Evolutionary conservation across 2,113 vertebrate genomes (phyloP), one percentile per base, ranked within the genome.

Genomic region (Macrotus californicus): DNA sequence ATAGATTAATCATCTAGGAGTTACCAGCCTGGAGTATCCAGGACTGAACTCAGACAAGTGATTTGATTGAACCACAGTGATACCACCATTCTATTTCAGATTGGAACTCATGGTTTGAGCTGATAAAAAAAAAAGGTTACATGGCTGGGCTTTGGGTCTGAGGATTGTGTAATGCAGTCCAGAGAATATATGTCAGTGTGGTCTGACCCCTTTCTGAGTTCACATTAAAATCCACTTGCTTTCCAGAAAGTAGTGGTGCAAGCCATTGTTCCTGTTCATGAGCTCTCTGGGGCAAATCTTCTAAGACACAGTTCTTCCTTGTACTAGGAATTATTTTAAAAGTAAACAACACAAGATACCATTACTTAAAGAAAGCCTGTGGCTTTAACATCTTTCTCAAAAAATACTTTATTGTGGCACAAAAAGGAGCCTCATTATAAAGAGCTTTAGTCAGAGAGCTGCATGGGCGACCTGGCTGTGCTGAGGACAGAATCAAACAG

Each of bases 171-270:
- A 95, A 97, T 46, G 24, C 79, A 89, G 95, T 97, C 94, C 93
- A 97, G 70, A 96, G 97, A 97, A 97, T 95, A 66, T 96, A 97
- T 96, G 90, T 97, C 96, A 96, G 66, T 97, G 95, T 94, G 94
- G 96, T 95, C 96, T 97, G 94, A 97, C 94, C 97, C 90, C 81
- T 97, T 81, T 64, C 83, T 72, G 90, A 85, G 97, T 96, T 97
- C 96, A 96, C 86, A 97, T 46, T 73, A 85, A 96, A 97, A 94
- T 95, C 87, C 76, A 94, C 93, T 89, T 81, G 90, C 92, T 96
- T 97, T 97, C 96, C 95, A 98, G 95, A 97, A 96, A 97, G 91
- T 26, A 80, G 79, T 94, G 77, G 87, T 56, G 26, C 61, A 97
- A 94, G 92, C 84, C 76, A 43, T 92, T 69, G 61, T 94, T 87